Evolutionary conservation across 2,888 invertebrate species (phyloP).

Genomic region (Philhelius pedissequus): DNA sequence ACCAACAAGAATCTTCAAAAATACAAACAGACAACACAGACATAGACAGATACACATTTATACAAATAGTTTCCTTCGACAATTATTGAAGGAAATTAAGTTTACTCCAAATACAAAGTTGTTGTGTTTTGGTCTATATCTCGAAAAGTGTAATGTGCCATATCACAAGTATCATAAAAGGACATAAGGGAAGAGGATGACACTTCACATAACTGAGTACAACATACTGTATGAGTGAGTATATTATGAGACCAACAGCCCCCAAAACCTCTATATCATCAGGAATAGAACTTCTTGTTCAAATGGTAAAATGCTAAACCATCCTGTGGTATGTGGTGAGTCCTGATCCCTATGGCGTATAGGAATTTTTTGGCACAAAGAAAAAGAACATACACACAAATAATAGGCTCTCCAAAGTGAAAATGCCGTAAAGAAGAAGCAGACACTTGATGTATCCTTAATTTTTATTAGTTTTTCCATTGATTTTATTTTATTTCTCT

Average conservation of each 20-base stretch:
- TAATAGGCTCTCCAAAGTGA: slow-evolving; percentile 30
- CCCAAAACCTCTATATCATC: background rate
- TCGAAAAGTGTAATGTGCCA: slow-evolving; percentile 48
- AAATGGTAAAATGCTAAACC: slow-evolving; percentile 36
- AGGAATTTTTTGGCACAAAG: too few relatives aligned
- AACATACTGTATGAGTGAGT: background rate
- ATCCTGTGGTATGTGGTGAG: slow-evolving; percentile 35
- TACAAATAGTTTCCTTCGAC: slow-evolving; percentile 30
- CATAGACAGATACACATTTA: background rate
- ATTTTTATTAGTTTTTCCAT: slow-evolving; percentile 62
- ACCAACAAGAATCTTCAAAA: slow-evolving; percentile 8
- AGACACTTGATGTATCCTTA: slow-evolving; percentile 59
- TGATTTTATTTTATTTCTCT: slow-evolving; percentile 58
- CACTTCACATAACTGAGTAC: slow-evolving; percentile 36
- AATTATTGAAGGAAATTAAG: slow-evolving; percentile 64
- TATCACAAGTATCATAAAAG: slow-evolving; percentile 60
- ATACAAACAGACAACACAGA: background rate
- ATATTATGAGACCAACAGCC: too few relatives aligned
- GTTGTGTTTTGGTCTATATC: slow-evolving; percentile 17
- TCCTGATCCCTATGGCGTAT: background rate
- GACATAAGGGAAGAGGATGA: slow-evolving; percentile 39
- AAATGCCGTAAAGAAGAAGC: slow-evolving; percentile 46
- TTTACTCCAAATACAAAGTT: slow-evolving; percentile 49
- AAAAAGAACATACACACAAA: too few relatives aligned
- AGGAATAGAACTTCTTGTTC: slow-evolving; percentile 13